These are phyloP conservation scores for Eulacestoma nigropectus DNA, from an alignment of 2,113 vertebrate genomes.

Conservation along the genomic window DNA sequence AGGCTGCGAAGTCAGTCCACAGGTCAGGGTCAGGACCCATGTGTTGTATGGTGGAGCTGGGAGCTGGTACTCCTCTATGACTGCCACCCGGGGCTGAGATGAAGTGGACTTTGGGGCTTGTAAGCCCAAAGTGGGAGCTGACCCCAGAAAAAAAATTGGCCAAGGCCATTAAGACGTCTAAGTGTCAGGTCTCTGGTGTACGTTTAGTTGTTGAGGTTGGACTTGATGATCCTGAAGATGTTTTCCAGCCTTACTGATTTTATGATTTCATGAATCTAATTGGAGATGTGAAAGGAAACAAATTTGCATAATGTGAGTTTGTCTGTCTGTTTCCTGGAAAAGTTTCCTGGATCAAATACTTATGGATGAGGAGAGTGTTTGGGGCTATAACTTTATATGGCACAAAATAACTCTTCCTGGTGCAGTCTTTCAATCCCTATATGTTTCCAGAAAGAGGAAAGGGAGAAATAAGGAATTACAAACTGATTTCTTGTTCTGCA, in stretches of 20 bases:
- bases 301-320: neutral
- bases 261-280: neutral
- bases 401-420: neutral
- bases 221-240: neutral
- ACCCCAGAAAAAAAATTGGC: neutral
- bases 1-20: neutral
- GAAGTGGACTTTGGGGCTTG: neutral
- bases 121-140: neutral
- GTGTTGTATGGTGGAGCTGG: neutral
- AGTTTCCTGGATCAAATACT: neutral
- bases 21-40: accelerated
- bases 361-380: neutral
- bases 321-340: neutral
- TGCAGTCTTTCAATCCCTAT: neutral
- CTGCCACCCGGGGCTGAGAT: neutral
- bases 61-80: neutral
- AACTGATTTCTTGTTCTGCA: neutral
- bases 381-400: neutral
- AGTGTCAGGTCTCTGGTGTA: neutral
- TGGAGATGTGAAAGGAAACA: neutral
- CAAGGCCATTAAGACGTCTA: neutral
- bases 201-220: neutral
- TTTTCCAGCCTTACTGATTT: neutral
- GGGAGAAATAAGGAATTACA: neutral
- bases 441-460: neutral